Evolutionary conservation across 2,888 invertebrate species (phyloP).

Genomic region (Coenonympha glycerion): DNA sequence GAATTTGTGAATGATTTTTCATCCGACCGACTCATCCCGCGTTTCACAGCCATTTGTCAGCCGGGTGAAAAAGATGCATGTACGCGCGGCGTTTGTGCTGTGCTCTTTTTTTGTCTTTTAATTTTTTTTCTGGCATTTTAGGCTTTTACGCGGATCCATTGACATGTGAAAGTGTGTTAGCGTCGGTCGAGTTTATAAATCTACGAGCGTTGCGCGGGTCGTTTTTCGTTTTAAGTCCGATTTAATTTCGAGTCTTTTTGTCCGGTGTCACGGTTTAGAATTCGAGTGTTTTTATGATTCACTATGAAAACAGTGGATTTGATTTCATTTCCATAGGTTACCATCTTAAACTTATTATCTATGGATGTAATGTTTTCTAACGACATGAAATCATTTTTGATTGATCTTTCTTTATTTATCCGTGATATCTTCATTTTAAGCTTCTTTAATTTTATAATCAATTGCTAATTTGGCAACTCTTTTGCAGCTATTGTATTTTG

Average conservation of each 20-base stretch:
- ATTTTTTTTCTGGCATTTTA: conserved; percentile 61
- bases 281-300: conserved; percentile 27
- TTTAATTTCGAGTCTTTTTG: conserved; percentile 44
- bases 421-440: no score
- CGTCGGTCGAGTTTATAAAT: conserved; percentile 68
- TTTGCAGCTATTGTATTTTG: no score
- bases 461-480: no score
- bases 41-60: conserved; percentile 74
- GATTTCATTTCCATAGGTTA: conserved; percentile 7
- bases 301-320: conserved; percentile 19
- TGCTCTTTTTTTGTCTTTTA: conserved; percentile 36
- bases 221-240: conserved; percentile 41
- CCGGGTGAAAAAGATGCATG: conserved; percentile 70
- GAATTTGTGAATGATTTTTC: conserved; percentile 73
- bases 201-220: conserved; percentile 41
- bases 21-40: conserved; percentile 60
- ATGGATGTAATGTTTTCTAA: no score
- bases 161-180: conserved; percentile 76
- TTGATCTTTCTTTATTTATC: no score
- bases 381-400: no score
- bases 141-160: conserved; percentile 73
- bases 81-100: conserved; percentile 44
- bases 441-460: no score
- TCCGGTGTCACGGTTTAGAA: conserved; percentile 23
- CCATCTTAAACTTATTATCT: no score